These are phyloP conservation scores for Macrophya alboannulata DNA, from an alignment of 2,888 invertebrate genomes.

Conservation along the genomic window DNA sequence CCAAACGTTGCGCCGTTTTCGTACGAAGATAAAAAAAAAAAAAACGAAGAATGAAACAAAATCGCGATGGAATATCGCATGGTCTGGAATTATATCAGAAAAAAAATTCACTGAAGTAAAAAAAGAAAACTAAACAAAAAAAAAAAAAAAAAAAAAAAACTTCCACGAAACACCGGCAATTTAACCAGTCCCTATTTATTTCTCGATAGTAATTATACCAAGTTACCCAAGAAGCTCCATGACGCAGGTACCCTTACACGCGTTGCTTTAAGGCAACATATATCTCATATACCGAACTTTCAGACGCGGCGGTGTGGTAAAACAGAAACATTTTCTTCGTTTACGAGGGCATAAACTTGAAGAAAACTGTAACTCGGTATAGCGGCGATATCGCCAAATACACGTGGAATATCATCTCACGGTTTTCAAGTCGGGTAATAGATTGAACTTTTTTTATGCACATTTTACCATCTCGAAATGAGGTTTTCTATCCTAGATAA, in stretches of 20 bases:
- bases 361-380: constrained; percentile 20
- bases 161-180: not conserved
- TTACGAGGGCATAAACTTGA: constrained; percentile 9
- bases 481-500: not conserved
- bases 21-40: not conserved
- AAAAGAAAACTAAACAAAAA: no score
- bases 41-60: not conserved
- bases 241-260: not conserved
- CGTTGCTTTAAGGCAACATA: not conserved
- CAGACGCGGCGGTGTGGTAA: not conserved
- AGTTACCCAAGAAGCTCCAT: not conserved
- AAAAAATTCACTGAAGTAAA: not conserved
- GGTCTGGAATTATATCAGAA: not conserved
- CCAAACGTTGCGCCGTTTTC: not conserved
- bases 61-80: not conserved
- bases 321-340: not conserved
- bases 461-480: not conserved
- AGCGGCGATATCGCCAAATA: constrained; percentile 5
- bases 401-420: constrained; percentile 17
- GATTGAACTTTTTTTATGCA: not conserved
- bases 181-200: not conserved
- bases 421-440: constrained; percentile 7
- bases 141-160: not conserved
- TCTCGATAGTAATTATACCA: not conserved
- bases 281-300: not conserved